Conservation (phyloP, 2,797 vertebrate genomes). For the Spheniscus humboldti region DNA sequence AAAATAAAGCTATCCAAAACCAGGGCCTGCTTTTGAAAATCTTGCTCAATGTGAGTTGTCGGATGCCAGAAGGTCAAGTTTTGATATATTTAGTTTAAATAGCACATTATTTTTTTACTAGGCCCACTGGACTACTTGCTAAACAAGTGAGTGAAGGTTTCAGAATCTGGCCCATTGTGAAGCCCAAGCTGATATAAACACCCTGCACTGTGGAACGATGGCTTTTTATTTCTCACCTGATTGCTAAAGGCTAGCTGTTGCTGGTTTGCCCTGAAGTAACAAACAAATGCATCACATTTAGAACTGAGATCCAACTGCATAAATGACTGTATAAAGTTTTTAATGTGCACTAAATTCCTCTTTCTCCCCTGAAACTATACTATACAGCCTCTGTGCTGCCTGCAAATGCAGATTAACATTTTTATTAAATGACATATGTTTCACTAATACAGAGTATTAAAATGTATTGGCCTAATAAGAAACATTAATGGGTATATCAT, state of each 20-base stretch:
- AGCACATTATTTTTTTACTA: neutral
- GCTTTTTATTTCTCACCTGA: neutral
- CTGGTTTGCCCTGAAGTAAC: neutral
- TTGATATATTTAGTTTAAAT: neutral
- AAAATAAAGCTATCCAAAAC: neutral
- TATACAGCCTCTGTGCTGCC: conserved; percentile 40
- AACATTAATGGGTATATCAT: conserved; percentile 20
- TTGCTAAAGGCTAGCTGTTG: neutral
- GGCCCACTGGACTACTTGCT: neutral
- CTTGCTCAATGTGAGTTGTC: neutral
- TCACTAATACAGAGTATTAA: conserved; percentile 19
- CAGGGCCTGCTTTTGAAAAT: neutral
- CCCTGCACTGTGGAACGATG: neutral
- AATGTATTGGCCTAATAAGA: conserved; percentile 20
- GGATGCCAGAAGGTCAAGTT: neutral
- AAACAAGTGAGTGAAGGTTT: neutral
- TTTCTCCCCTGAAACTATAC: neutral
- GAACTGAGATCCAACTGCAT: conserved; percentile 27
- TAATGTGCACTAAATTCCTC: conserved; percentile 50
- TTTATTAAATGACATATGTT: conserved; percentile 57
- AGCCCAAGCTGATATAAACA: neutral
- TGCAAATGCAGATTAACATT: conserved; percentile 56
- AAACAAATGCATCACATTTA: conserved; percentile 10
- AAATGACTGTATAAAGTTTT: conserved; percentile 45
- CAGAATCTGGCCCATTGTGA: neutral